These are phyloP conservation scores for Spermophilus dauricus DNA, from an alignment of 2,113 vertebrate genomes.

Conservation along the genomic window DNA sequence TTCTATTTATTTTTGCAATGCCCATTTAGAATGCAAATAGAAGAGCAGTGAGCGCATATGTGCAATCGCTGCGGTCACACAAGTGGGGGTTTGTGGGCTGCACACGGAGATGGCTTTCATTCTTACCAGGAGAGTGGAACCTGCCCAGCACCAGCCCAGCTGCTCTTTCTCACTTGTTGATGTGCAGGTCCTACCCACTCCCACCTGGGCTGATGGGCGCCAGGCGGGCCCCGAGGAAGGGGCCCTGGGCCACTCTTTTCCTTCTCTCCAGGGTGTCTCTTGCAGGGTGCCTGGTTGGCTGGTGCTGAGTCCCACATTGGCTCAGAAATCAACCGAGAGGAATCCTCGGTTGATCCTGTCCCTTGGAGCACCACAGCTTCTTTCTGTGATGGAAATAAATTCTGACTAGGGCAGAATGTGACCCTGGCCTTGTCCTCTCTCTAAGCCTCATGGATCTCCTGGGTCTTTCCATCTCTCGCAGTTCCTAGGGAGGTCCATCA, in stretches of 20 bases:
- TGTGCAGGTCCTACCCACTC: too few relatives aligned
- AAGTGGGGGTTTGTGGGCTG: not conserved
- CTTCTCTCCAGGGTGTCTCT: not conserved
- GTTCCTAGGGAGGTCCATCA: not conserved
- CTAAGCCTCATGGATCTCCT: not conserved
- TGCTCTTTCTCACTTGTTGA: not conserved
- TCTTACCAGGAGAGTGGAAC: not conserved
- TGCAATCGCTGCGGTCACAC: too few relatives aligned
- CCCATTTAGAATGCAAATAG: not conserved
- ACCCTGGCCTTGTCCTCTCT: too few relatives aligned
- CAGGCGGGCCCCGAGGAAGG: too few relatives aligned
- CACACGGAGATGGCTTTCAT: not conserved
- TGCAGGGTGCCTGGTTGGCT: too few relatives aligned
- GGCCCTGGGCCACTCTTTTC: not conserved
- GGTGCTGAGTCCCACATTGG: not conserved
- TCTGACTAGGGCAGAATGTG: not conserved
- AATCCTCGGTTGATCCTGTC: not conserved
- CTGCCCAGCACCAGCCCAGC: not conserved
- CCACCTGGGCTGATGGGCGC: too few relatives aligned
- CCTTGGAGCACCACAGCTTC: not conserved
- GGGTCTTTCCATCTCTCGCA: not conserved
- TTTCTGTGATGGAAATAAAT: not conserved
- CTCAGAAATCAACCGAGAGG: too few relatives aligned
- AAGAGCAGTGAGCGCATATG: not conserved
- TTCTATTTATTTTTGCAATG: not conserved